These are phyloP conservation scores for human (Homo sapiens) DNA, from an alignment of 2,113 vertebrate genomes.

Conservation along the genomic window GRCh38 chr13:26115001-26115500, in stretches of 20 bases:
- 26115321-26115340: not conserved
- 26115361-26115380: not conserved
- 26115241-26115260: not conserved
- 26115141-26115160: slow-evolving; percentile 87
- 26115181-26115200: not conserved
- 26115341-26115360: not conserved
- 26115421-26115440: not conserved
- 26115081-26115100: slow-evolving; percentile 95
- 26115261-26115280: not conserved
- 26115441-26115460: not conserved
- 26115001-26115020: not conserved
- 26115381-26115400: not conserved
- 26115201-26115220: not conserved
- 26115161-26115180: not conserved
- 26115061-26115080: slow-evolving; percentile 90
- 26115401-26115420: not conserved
- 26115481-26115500: no score
- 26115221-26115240: not conserved
- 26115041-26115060: slow-evolving; percentile 95
- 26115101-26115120: slow-evolving; percentile 94
- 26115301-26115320: not conserved
- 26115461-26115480: not conserved
- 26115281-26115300: not conserved
- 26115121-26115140: slow-evolving; percentile 94
- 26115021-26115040: not conserved